Conservation (phyloP, 2,888 invertebrate species). For the Celastrina argiolus region DNA sequence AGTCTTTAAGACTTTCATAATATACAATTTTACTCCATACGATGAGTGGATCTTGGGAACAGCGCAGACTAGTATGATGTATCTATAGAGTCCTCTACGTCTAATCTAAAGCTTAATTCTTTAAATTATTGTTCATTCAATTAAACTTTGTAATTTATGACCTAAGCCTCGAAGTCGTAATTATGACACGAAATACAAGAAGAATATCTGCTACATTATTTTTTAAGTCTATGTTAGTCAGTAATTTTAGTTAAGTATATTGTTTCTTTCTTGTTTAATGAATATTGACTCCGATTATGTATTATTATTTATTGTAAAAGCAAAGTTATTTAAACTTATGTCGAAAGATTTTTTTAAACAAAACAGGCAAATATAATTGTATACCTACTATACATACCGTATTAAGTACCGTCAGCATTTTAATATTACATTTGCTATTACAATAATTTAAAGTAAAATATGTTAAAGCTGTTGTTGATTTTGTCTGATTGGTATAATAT, state of each 20-base stretch:
- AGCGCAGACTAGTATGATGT: neutral
- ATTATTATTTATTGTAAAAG: neutral
- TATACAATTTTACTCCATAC: neutral
- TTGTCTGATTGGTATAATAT: neutral
- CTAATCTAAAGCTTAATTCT: neutral
- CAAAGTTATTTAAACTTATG: too few relatives aligned
- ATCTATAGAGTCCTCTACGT: neutral
- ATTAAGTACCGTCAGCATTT: neutral
- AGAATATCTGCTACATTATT: neutral
- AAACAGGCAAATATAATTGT: neutral
- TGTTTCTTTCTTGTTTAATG: neutral
- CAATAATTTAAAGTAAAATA: neutral
- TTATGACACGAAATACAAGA: neutral
- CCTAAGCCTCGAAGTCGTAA: neutral
- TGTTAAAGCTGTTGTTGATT: too few relatives aligned
- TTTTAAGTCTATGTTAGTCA: neutral
- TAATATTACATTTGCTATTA: neutral
- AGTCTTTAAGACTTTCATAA: neutral
- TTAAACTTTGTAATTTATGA: neutral
- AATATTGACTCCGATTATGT: neutral
- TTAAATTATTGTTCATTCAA: too few relatives aligned
- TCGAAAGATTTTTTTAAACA: neutral
- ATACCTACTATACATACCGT: neutral
- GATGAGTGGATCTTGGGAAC: neutral
- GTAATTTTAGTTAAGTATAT: neutral